phyloP scores from a whole-genome alignment of 2,797 vertebrate species.

The Tinamus major region DNA sequence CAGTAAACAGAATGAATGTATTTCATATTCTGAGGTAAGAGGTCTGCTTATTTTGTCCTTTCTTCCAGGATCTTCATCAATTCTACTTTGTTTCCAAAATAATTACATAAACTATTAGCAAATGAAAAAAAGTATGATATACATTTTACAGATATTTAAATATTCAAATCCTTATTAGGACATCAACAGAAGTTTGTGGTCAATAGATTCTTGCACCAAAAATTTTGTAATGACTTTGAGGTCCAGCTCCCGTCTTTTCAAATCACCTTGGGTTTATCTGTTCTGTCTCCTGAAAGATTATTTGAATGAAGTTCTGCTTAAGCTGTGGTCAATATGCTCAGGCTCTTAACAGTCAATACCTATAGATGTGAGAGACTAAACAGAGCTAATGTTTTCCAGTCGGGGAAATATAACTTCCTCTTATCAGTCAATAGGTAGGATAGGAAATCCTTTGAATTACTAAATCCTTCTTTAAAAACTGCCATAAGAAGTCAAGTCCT shows the following conservation, averaged over 20 bases:
- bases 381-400: accelerated
- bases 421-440: not conserved
- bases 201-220: not conserved
- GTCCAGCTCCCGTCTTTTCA: not conserved
- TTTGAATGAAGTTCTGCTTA: not conserved
- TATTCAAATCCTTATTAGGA: not conserved
- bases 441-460: not conserved
- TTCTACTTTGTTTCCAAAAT: not conserved
- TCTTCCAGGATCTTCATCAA: not conserved
- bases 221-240: accelerated
- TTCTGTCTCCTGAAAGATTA: not conserved
- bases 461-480: not conserved
- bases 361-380: not conserved
- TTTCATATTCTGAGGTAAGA: not conserved
- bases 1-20: not conserved
- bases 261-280: not conserved
- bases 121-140: not conserved
- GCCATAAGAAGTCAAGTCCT: not conserved
- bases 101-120: not conserved
- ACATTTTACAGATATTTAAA: not conserved
- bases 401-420: not conserved
- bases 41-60: not conserved
- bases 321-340: not conserved
- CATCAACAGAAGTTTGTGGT: accelerated
- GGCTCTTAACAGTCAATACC: not conserved